A percentile compares a stretch with the other conserved stretches of the same genome.
Conservation (phyloP, 2,797 vertebrate genomes). For the Schizopygopsis pylzovi region DNA sequence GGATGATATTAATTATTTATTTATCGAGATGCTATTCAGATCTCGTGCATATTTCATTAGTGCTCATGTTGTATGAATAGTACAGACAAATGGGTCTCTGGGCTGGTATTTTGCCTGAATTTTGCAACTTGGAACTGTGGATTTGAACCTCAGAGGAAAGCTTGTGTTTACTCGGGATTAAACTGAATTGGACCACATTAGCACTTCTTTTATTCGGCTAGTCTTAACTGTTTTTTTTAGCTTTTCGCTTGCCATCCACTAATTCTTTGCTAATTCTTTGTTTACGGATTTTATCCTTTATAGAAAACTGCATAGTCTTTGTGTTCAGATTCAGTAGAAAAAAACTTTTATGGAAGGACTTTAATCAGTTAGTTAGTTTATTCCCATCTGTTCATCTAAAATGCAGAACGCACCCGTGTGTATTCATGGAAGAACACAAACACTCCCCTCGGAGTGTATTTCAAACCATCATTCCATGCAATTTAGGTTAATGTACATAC, state of each 20-base stretch:
- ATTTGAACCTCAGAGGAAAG: constrained; percentile 32
- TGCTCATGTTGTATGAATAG: constrained; percentile 44
- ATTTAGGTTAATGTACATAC: constrained; percentile 50
- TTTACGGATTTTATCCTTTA: constrained; percentile 12
- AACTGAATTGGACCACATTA: constrained; percentile 50
- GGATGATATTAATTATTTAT: constrained; percentile 64
- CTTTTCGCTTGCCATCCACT: not conserved
- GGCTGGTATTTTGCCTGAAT: constrained; percentile 2
- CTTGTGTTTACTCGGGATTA: constrained; percentile 58
- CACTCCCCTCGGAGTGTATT: constrained; percentile 33
- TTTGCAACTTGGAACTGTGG: constrained; percentile 24
- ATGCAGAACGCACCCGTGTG: constrained; percentile 34
- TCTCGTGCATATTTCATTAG: constrained; percentile 63
- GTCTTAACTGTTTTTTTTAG: constrained; percentile 32
- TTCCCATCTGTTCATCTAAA: constrained; percentile 52
- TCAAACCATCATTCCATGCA: constrained; percentile 6
- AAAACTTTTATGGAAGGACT: constrained; percentile 27
- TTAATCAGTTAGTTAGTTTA: constrained; percentile 48
- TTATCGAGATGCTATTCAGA: constrained; percentile 59
- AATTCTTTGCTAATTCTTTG: constrained; percentile 12
- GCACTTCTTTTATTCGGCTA: constrained; percentile 43
- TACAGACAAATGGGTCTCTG: constrained; percentile 29
- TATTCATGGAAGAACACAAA: constrained; percentile 38
- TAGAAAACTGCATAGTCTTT: constrained; percentile 25
- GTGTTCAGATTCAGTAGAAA: not conserved